These are phyloP conservation scores for Cherax destructor DNA, from an alignment of 1,140 invertebrate genomes.

Conservation along the genomic window DNA sequence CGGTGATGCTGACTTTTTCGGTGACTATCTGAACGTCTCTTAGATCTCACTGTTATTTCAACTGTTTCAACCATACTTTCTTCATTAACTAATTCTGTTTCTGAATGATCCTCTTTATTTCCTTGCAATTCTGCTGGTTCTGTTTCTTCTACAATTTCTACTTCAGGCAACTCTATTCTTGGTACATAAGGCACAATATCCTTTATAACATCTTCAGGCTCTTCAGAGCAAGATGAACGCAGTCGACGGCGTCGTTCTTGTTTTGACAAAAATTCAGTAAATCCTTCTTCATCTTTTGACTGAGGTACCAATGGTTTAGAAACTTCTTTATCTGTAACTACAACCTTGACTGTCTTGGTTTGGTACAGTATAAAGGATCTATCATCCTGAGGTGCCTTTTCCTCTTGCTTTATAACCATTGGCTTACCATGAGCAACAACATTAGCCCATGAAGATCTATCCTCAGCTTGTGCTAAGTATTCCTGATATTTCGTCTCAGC, in stretches of 20 bases:
- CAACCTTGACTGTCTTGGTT: constrained; percentile 65
- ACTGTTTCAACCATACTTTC: constrained; percentile 44
- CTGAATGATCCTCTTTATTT: not conserved
- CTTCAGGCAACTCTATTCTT: constrained; percentile 65
- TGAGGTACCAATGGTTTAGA: constrained; percentile 33
- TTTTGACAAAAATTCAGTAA: constrained; percentile 69
- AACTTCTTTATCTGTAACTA: constrained; percentile 68
- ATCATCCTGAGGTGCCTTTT: constrained; percentile 31
- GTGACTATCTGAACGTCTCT: constrained; percentile 34
- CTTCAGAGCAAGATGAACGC: constrained; percentile 72
- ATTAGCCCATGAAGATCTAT: constrained; percentile 43
- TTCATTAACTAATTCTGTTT: not conserved
- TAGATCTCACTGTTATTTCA: constrained; percentile 34
- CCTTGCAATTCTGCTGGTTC: constrained; percentile 19
- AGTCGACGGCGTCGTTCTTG: constrained; percentile 70
- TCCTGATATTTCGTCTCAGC: constrained; percentile 50
- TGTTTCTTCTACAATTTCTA: constrained; percentile 60
- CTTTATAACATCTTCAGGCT: constrained; percentile 62
- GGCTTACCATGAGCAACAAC: constrained; percentile 63
- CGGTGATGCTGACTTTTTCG: constrained; percentile 30
- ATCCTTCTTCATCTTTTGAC: constrained; percentile 69
- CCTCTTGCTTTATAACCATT: constrained; percentile 28
- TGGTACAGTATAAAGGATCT: constrained; percentile 63
- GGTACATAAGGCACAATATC: constrained; percentile 70
- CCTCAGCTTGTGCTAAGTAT: constrained; percentile 29